These are phyloP conservation scores for Agonopterix subpropinquella DNA, from an alignment of 2,888 invertebrate genomes.

Conservation along the genomic window DNA sequence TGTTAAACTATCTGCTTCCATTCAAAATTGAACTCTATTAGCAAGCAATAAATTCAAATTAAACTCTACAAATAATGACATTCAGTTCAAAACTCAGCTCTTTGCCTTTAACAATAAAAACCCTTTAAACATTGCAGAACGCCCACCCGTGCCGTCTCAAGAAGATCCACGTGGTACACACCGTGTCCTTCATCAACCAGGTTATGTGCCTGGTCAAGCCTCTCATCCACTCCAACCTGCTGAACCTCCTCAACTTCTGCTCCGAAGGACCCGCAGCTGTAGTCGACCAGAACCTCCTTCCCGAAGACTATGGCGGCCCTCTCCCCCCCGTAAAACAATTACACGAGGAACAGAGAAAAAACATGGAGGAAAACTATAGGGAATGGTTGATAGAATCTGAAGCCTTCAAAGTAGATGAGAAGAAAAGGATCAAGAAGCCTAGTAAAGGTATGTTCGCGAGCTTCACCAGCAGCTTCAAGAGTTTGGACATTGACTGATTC, in stretches of 20 bases:
- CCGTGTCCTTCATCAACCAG: constrained; percentile 81
- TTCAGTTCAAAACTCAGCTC: not conserved
- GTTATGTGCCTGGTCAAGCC: constrained; percentile 80
- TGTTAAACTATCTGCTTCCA: too few relatives aligned
- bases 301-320: constrained; percentile 78
- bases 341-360: constrained; percentile 72
- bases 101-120: not conserved
- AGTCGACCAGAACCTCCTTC: constrained; percentile 58
- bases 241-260: constrained; percentile 76
- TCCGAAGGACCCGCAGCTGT: constrained; percentile 67
- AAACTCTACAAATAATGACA: not conserved
- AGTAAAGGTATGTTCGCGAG: constrained; percentile 68
- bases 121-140: constrained; percentile 60
- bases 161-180: constrained; percentile 79
- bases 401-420: constrained; percentile 69
- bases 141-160: constrained; percentile 80
- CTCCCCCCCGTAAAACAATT: constrained; percentile 66
- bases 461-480: constrained; percentile 67
- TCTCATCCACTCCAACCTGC: constrained; percentile 77
- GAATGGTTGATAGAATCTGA: constrained; percentile 79
- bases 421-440: constrained; percentile 63
- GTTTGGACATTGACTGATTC: constrained; percentile 64
- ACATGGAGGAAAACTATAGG: constrained; percentile 75
- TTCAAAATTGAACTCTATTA: too few relatives aligned
- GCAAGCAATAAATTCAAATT: not conserved